These are phyloP conservation scores for Colinus virginianus DNA, from an alignment of 2,113 vertebrate genomes.

Conservation along the genomic window DNA sequence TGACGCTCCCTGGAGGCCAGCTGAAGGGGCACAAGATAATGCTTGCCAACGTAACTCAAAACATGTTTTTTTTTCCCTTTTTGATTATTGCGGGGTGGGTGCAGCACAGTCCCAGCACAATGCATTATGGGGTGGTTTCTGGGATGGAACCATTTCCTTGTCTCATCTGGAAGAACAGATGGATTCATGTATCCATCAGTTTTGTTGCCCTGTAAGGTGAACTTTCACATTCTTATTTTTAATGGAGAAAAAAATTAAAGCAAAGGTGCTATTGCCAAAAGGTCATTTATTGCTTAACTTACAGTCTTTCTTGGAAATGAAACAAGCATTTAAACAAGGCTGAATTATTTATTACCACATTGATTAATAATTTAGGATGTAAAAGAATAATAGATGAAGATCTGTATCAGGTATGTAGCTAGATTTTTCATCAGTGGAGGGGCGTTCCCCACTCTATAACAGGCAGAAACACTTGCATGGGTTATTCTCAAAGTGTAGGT, in stretches of 20 bases:
- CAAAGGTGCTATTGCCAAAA: not conserved
- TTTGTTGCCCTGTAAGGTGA: not conserved
- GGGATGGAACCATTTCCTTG: not conserved
- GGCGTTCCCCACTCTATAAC: not conserved
- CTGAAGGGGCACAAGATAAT: constrained; percentile 66
- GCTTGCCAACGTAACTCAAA: constrained; percentile 83
- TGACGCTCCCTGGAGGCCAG: constrained; percentile 89
- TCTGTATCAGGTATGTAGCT: not conserved
- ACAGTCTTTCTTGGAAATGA: not conserved
- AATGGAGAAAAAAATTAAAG: not conserved
- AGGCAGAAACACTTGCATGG: not conserved
- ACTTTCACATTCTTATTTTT: not conserved
- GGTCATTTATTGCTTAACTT: not conserved
- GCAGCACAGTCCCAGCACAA: not conserved
- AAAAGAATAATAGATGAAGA: not conserved
- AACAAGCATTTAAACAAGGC: not conserved
- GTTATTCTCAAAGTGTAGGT: not conserved
- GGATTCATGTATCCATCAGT: not conserved
- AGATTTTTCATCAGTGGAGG: not conserved
- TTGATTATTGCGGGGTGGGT: not conserved
- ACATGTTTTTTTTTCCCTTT: not conserved
- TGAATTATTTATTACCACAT: not conserved
- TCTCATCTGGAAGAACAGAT: not conserved
- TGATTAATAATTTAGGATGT: not conserved
- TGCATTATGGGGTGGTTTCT: not conserved